These are phyloP conservation scores for Euura lappo DNA, from an alignment of 1,140 invertebrate species.

Conservation along the genomic window DNA sequence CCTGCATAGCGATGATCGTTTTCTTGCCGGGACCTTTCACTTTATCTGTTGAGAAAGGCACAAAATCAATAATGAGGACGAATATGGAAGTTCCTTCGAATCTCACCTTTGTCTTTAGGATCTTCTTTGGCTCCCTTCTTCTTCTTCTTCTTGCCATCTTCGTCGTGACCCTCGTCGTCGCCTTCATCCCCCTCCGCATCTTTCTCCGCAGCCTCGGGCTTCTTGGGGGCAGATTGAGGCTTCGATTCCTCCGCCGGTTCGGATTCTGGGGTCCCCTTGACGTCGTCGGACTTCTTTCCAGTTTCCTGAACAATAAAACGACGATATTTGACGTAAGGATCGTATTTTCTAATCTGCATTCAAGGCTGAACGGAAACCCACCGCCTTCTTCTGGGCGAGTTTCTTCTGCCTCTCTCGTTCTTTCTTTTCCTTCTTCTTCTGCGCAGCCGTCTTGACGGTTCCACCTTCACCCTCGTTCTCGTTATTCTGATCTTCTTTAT, in stretches of 20 bases:
- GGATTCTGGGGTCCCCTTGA: constrained; percentile 25
- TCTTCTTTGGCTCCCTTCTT: constrained; percentile 58
- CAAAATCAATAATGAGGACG: neutral
- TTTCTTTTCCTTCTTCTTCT: constrained; percentile 88
- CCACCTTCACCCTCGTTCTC: constrained; percentile 64
- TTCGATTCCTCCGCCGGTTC: constrained; percentile 41
- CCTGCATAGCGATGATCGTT: constrained; percentile 87
- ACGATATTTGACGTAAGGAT: no score
- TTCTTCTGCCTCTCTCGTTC: constrained; percentile 83
- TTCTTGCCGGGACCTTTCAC: constrained; percentile 77
- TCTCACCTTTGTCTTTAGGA: constrained; percentile 53
- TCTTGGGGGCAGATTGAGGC: constrained; percentile 49
- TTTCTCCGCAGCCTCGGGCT: constrained; percentile 52
- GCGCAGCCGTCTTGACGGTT: constrained; percentile 81
- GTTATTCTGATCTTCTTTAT: constrained; percentile 51
- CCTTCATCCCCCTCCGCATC: constrained; percentile 48
- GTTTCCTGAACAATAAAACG: constrained; percentile 22
- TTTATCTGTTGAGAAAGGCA: constrained; percentile 27
- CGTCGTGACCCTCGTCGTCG: constrained; percentile 55
- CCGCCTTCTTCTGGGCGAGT: constrained; percentile 66
- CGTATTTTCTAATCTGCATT: no score
- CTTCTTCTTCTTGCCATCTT: constrained; percentile 68
- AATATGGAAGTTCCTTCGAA: neutral
- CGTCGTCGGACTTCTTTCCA: constrained; percentile 36
- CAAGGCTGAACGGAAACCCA: constrained; percentile 26